Percentiles rank a stretch among this genome's conserved stretches.
Evolutionary conservation across 2,113 vertebrate species (phyloP).

Genomic region (Pholis gunnellus): DNA sequence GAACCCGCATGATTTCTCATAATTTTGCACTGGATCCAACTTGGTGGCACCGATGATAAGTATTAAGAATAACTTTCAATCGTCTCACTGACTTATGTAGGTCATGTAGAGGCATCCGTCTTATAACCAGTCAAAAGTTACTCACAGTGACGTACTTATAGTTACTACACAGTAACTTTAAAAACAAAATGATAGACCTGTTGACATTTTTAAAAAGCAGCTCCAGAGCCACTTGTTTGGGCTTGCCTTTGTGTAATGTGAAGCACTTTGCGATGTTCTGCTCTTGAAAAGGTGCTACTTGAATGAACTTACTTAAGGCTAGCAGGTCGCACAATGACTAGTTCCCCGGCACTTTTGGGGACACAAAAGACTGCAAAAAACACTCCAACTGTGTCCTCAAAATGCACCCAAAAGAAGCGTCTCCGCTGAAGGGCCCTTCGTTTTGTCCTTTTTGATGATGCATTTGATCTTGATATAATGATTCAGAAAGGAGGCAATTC

Average conservation of each 20-base stretch:
- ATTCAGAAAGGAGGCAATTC: constrained; percentile 27
- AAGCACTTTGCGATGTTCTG: background rate
- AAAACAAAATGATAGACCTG: background rate
- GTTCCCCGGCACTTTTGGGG: background rate
- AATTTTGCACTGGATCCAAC: background rate
- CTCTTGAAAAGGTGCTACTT: background rate
- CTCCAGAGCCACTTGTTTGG: background rate
- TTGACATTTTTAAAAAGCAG: background rate
- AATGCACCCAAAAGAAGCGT: background rate
- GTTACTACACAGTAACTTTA: background rate
- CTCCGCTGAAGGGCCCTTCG: constrained; percentile 4
- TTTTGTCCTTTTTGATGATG: background rate
- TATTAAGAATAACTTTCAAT: background rate
- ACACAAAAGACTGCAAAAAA: background rate
- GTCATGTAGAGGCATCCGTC: background rate
- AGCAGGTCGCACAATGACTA: background rate
- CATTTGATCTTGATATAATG: constrained; percentile 13
- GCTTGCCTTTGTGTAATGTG: background rate
- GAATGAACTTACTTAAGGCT: background rate
- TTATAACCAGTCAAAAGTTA: background rate
- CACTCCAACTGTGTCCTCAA: constrained; percentile 2
- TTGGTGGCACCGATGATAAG: background rate
- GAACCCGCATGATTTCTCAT: background rate
- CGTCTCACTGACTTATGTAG: background rate
- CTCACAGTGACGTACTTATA: background rate